A percentile compares a stretch with the other conserved stretches of the same genome.
Conservation (phyloP, 2,113 vertebrate genomes). For the Dicentrarchus labrax region DNA sequence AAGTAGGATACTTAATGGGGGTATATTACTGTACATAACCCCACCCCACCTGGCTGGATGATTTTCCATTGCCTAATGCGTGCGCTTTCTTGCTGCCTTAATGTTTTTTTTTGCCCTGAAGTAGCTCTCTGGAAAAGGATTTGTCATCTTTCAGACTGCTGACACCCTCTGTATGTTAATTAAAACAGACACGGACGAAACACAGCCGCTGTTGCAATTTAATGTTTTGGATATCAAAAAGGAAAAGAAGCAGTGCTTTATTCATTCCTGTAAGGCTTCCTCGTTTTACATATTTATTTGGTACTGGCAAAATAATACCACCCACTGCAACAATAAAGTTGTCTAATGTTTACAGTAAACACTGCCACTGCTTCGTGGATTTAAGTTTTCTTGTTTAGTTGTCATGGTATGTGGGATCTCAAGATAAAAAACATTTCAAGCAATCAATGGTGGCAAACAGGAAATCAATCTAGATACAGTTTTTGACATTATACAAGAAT, state of each 20-base stretch:
- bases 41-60: constrained; percentile 56
- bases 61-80: constrained; percentile 70
- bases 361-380: not conserved
- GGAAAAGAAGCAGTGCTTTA: not conserved
- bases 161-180: constrained; percentile 37
- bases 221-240: not conserved
- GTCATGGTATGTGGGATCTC: too few relatives aligned
- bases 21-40: constrained; percentile 52
- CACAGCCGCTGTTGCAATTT: not conserved
- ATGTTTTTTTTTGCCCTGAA: constrained; percentile 51
- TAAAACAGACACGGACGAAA: constrained; percentile 28
- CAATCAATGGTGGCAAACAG: not conserved
- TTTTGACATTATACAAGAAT: not conserved
- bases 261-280: not conserved
- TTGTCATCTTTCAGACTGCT: constrained; percentile 43
- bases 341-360: not conserved
- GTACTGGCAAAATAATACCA: not conserved
- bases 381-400: not conserved
- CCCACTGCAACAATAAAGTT: not conserved
- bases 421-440: not conserved
- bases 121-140: constrained; percentile 49
- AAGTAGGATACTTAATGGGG: constrained; percentile 64
- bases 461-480: not conserved
- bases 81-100: constrained; percentile 45
- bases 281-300: not conserved